phyloP scores from a whole-genome alignment of 2,888 invertebrate species.

The Zootermopsis nevadensis region DNA sequence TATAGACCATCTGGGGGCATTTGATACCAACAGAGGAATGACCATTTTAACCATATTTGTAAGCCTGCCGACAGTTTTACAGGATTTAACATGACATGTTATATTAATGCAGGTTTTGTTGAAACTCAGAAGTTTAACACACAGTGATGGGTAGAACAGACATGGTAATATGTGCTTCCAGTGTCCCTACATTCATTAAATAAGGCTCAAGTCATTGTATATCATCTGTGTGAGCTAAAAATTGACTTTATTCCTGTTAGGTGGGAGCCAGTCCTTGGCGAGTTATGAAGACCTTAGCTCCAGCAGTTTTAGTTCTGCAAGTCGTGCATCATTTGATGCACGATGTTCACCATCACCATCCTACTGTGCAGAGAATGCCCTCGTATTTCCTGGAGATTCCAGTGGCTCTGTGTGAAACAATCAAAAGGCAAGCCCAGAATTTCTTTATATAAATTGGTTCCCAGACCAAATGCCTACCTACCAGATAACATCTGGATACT shows the following conservation, averaged over 20 bases:
- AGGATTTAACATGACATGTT: too few species aligned
- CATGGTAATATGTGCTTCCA: too few species aligned
- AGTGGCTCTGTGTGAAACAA: conserved; percentile 34
- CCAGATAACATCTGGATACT: neutral
- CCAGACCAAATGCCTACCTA: neutral
- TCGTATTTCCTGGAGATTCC: conserved; percentile 84
- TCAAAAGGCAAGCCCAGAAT: neutral
- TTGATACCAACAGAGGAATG: too few species aligned
- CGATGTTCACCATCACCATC: conserved; percentile 78
- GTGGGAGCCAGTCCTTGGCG: conserved; percentile 72
- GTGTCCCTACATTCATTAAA: too few species aligned
- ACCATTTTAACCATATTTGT: too few species aligned
- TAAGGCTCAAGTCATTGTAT: too few species aligned
- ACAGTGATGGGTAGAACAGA: too few species aligned
- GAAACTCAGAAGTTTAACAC: too few species aligned
- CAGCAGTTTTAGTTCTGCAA: conserved; percentile 86
- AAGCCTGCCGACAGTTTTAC: too few species aligned
- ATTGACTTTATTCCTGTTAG: conserved; percentile 57
- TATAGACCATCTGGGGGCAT: too few species aligned
- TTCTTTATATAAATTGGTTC: neutral
- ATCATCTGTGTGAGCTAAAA: neutral
- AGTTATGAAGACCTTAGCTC: conserved; percentile 82
- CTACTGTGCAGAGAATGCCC: conserved; percentile 78
- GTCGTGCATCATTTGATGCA: conserved; percentile 79
- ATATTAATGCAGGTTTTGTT: too few species aligned